phyloP scores from a whole-genome alignment of 1,140 invertebrate species.

The Rhysida immarginata region DNA sequence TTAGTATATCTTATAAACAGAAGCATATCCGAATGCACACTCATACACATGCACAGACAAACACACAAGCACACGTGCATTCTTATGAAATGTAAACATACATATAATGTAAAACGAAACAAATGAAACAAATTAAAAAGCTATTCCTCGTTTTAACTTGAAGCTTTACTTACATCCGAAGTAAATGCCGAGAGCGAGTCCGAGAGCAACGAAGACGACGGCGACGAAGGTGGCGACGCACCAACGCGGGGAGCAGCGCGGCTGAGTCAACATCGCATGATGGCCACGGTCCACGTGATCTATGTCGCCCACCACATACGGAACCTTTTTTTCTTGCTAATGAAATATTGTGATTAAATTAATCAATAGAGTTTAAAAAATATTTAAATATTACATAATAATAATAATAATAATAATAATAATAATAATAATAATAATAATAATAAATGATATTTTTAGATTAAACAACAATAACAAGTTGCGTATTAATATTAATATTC shows the following conservation, averaged over 20 bases:
- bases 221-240: not conserved
- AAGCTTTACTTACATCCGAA: slow-evolving; percentile 1
- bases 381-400: no score
- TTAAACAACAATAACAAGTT: no score
- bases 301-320: no score
- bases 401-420: no score
- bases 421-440: no score
- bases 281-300: no score
- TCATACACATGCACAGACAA: not conserved
- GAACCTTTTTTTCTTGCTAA: no score
- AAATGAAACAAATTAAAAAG: not conserved
- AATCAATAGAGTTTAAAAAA: no score
- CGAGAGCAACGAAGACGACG: not conserved
- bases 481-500: no score
- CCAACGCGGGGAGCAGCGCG: not conserved
- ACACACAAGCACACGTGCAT: not conserved
- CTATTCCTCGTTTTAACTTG: not conserved
- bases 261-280: no score
- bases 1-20: not conserved
- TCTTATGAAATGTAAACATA: not conserved
- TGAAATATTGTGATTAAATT: no score
- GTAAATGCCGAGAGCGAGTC: not conserved
- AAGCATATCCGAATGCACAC: not conserved
- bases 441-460: no score
- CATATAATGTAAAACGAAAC: not conserved